Base-by-base conservation (phyloP, 2,888 invertebrate species). In the Cephus rjabovi region DNA sequence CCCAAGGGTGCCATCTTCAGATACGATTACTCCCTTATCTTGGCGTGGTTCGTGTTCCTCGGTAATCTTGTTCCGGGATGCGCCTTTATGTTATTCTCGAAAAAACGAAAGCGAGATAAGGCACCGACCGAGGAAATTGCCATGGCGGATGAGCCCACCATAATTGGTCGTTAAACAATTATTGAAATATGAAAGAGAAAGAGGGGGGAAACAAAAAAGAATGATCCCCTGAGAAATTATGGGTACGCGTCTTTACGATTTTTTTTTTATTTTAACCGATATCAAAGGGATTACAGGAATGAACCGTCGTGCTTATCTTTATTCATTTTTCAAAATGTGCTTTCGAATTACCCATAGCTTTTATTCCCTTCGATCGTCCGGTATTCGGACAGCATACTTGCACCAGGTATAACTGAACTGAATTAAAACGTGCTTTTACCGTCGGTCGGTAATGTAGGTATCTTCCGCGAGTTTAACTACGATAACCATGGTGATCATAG, bases 111-210 rank as follows among this genome's bases (percentile, higher is more conserved):
- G 93, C 95, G 97, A 1, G 95, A 95, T 83, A 95, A 96, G 87
- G 96, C 96, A 1, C 95, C 96, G 6, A 95, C 94, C n/a, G 96
- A 96, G 82, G 96, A 97, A 88, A 93, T 96, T 70, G 97, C 96
- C 1, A 95, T 96, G 95, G 97, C 96, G 9, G 97, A 97, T 86
- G 97, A 97, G 87, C 96, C 97, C 0, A 96, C 96, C 71, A 96
- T 96, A 88, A 95, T 97, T 76, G 91, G 91, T 75, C 91, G 91
- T 80, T 91, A 82, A 88, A 23, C 0, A 56, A 23, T 23, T 56
- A 56, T 56, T 23, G 9, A 23, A 23, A 56, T 23, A 56, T 23
- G 1, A 9, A 56, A 9, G 12, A 23, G 9, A 40, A 15, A 6
- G 6, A 23, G 56, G 56, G 0, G 9, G 4, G 1, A 23, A 56